Evolutionary conservation across 1,140 invertebrate genomes (phyloP), one percentile per base, ranked within the genome.

Genomic region (Euwallacea fornicatus): DNA sequence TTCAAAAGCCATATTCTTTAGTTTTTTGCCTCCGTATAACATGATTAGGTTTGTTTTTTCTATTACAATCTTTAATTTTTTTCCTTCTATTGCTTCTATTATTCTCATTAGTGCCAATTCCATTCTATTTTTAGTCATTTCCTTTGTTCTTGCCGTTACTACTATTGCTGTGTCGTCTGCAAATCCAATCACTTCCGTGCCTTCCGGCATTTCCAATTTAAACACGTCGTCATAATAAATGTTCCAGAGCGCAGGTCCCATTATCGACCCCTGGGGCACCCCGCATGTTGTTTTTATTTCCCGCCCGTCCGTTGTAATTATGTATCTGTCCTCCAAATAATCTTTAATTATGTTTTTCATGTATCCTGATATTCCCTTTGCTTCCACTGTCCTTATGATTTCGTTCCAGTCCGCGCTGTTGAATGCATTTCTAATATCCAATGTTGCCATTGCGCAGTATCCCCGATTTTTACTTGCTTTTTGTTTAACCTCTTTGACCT

Each of bases 201-300:
- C 78, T n/a, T 33, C 11, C 0, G 76, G 71, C 0, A 71, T 41
- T 21, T 76, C 74, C 3, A 82, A 65, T 6, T 42, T 42, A 9
- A 83, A 56, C 2, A 82, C 58, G 7, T 76, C 76, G 56, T 83
- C 79, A 16, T 83, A 78, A 0, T 82, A 66, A 0, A 83, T 8
- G 55, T 83, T 83, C 81, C 82, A 84, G 0, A 82, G 61, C 0
- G 73, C 54, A 0, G 82, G 81, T 0, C 82, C 82, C 0, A 83
- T 60, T 2, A 83, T 78, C 0, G 82, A 84, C 0, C 82, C 83
- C 69, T 84, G 82, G 0, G 83, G 83, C 42, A 83, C 83, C 0
- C 83, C 81, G 8, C 60, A 62, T 7, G n/a, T 58, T 7, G 13
- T 7, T 33, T 33, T 15, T 7, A 13, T n/a, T n/a, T n/a, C n/a